A percentile compares a stretch with the other conserved stretches of the same genome.
These are phyloP conservation scores for Avahi laniger DNA, from an alignment of 2,797 vertebrate species.

Conservation along the genomic window DNA sequence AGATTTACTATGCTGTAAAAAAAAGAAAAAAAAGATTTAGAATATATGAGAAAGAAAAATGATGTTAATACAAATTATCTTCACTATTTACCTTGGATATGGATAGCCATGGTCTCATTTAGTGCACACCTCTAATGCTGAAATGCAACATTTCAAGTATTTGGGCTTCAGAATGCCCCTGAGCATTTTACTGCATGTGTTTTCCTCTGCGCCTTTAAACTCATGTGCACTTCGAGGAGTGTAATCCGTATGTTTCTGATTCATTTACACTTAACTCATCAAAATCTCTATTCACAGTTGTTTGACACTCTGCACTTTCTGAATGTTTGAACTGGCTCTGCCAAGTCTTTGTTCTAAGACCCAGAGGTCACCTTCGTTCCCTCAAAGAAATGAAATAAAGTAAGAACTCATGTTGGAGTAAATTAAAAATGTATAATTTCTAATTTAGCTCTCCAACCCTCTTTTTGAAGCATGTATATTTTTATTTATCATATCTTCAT, in stretches of 20 bases:
- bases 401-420: not conserved
- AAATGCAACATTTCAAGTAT: not conserved
- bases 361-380: not conserved
- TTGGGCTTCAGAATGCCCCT: not conserved
- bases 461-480: not conserved
- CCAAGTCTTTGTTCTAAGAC: conserved; percentile 2
- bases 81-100: not conserved
- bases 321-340: not conserved
- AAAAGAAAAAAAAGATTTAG: not conserved
- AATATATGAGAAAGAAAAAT: not conserved
- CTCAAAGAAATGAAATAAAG: conserved; percentile 30
- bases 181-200: not conserved
- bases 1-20: not conserved
- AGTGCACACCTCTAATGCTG: not conserved
- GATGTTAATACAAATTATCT: not conserved
- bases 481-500: conserved; percentile 14
- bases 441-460: not conserved
- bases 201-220: not conserved
- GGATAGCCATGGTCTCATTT: not conserved
- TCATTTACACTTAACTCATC: not conserved
- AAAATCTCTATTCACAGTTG: not conserved
- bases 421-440: not conserved
- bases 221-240: not conserved
- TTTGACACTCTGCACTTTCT: not conserved
- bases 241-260: not conserved